A percentile compares a stretch with the other conserved stretches of the same genome.
phyloP scores from a whole-genome alignment of 2,113 vertebrate species.

The Amazona guildingii region DNA sequence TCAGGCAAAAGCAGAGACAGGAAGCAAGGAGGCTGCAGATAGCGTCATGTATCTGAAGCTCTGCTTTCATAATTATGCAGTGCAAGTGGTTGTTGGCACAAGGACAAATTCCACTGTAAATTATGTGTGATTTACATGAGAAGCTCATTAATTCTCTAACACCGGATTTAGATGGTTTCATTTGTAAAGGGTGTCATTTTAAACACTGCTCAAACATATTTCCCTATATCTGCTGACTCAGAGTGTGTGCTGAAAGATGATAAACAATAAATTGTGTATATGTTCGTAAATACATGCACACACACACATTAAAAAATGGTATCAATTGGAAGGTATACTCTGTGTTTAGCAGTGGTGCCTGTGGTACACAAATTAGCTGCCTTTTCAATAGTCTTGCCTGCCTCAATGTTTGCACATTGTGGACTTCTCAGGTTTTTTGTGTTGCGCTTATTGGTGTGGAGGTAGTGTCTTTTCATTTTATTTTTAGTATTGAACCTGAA shows the following conservation, averaged over 20 bases:
- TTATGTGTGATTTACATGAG: slow-evolving; percentile 86
- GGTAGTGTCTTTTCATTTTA: not conserved
- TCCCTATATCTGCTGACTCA: slow-evolving; percentile 38
- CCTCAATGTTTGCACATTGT: accelerated
- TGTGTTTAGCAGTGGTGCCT: not conserved
- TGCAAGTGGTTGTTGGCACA: slow-evolving; percentile 77
- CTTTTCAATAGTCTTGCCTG: not conserved
- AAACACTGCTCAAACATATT: slow-evolving; percentile 63
- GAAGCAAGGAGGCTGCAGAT: not conserved
- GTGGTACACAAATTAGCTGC: not conserved
- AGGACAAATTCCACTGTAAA: slow-evolving; percentile 71
- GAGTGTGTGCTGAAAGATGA: slow-evolving; percentile 28
- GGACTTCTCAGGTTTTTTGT: not conserved
- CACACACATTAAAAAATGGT: not conserved
- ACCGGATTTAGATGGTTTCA: slow-evolving; percentile 73
- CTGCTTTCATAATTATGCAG: slow-evolving; percentile 78
- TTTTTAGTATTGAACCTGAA: not conserved
- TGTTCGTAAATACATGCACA: slow-evolving; percentile 1
- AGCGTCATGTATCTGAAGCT: slow-evolving; percentile 52
- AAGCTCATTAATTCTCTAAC: slow-evolving; percentile 80
- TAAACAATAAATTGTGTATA: slow-evolving; percentile 6
- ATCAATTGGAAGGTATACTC: not conserved
- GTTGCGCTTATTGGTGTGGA: accelerated
- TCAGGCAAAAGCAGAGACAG: not conserved
- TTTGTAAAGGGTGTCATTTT: slow-evolving; percentile 70